Base-by-base conservation (phyloP, 2,888 invertebrate species). In the Brachyopa scutellaris region DNA sequence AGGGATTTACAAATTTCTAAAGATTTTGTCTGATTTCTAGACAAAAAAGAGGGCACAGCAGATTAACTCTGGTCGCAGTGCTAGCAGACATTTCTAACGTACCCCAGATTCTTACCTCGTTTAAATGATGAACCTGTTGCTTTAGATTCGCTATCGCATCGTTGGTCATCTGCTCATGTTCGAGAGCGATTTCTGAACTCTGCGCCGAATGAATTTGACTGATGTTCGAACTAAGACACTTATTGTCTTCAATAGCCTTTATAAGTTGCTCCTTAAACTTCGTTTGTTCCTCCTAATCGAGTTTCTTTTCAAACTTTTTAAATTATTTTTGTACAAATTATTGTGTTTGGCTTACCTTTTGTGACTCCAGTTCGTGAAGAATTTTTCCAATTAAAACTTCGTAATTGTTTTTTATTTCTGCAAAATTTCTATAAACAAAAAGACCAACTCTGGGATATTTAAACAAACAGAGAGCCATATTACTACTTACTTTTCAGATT, bases 201-300 rank as follows among this genome's bases (percentile, higher is more conserved):
- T 84, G 26, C 9, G 84, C 51, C 17, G 73, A 72, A 67, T 85
- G 76, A n/a, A 85, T 74, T 61, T 76, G 51, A 70, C 87, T 85
- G 86, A 88, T 78, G 62, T 89, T 85, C 82, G 84, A 84, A 84
- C 79, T 76, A 79, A 88, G 77, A 1, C 84, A 64, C 17, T 86
- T 87, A 84, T 92, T 92, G 83, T 91, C 91, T 40, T 87, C 85
- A 2, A 91, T 57, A 29, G 91, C 85, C 7, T 74, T 86, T 17
- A 85, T 85, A 23, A 91, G 86, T 84, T 91, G 87, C n/a, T 84
- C 67, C 45, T 87, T 84, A 85, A 88, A 61, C 64, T 86, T 72
- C 47, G 84, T 64, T 87, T 91, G 88, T 86, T 91, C 85, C 72
- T 86, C 88, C 90, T 87, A 53, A 19, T 31, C 7, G 40, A 62